Conservation (phyloP, 37 sponge, comb jelly and placozoan genomes). For the Amphimedon queenslandica region DNA sequence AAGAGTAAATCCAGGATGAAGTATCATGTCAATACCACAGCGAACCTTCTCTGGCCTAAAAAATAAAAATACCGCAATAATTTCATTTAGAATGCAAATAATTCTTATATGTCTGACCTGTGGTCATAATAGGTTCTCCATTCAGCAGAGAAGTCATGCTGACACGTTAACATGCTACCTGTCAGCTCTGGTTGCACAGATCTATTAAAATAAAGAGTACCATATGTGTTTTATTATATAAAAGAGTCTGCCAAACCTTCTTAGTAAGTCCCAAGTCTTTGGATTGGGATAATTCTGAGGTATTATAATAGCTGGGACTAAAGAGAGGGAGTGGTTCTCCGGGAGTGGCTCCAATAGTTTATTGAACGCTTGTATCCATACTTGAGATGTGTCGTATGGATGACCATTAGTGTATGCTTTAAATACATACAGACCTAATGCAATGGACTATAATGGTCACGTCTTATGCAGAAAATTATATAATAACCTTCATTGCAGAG, state of each 20-base stretch:
- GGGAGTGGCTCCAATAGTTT: not conserved
- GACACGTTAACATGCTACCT: conserved; percentile 73
- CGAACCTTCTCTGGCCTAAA: conserved; percentile 68
- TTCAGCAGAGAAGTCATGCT: conserved; percentile 70
- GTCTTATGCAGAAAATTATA: not conserved
- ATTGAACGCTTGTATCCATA: conserved; percentile 31
- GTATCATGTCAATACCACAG: conserved; percentile 63
- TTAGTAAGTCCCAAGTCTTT: conserved; percentile 68
- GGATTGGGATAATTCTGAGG: conserved; percentile 60
- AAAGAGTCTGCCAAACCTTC: conserved; percentile 14
- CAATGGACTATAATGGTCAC: not conserved
- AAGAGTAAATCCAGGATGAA: conserved; percentile 50
- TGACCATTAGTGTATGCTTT: conserved; percentile 84
- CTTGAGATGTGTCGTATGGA: conserved; percentile 79
- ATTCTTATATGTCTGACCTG: too few relatives aligned
- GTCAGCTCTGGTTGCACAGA: conserved; percentile 58
- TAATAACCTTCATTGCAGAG: conserved; percentile 71
- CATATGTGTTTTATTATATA: not conserved
- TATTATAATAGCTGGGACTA: conserved; percentile 71
- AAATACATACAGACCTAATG: conserved; percentile 66
- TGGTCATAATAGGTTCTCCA: conserved; percentile 78
- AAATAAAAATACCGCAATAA: too few relatives aligned
- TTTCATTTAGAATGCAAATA: too few relatives aligned
- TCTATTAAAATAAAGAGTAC: not conserved
- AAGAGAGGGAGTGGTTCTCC: too few relatives aligned